phyloP scores from a whole-genome alignment of 2,797 vertebrate species.

The Gadopsis marmoratus region DNA sequence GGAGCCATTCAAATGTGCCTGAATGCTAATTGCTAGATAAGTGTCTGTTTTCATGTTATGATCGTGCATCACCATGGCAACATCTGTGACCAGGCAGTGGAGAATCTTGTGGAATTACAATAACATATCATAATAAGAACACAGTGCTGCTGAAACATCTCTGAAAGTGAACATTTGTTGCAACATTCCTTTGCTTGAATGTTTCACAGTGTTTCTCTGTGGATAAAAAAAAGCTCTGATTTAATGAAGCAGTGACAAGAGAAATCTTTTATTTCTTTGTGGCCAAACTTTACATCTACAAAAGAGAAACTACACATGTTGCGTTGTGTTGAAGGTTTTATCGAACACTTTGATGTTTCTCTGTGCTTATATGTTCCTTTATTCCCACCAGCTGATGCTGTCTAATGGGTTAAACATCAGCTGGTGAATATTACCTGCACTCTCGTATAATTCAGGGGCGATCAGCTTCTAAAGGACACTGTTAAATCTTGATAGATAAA shows the following conservation, averaged over 20 bases:
- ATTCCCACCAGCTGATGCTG: not conserved
- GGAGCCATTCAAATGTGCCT: slow-evolving; percentile 27
- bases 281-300: not conserved
- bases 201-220: slow-evolving; percentile 14
- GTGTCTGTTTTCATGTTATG: slow-evolving; percentile 19
- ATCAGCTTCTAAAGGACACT: not conserved
- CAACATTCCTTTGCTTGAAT: not conserved
- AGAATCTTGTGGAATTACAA: not conserved
- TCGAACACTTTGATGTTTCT: not conserved
- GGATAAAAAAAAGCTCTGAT: not conserved
- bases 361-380: not conserved
- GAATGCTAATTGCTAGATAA: slow-evolving; percentile 44
- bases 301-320: not conserved
- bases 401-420: slow-evolving; percentile 17
- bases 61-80: slow-evolving; percentile 52
- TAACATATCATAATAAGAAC: not conserved
- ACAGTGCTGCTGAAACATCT: not conserved
- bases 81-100: slow-evolving; percentile 4
- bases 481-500: not conserved
- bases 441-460: slow-evolving; percentile 4
- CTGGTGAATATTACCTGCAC: not conserved
- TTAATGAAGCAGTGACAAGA: not conserved
- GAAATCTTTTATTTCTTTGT: not conserved
- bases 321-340: not conserved
- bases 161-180: not conserved